These are phyloP conservation scores for Idaea straminata DNA, from an alignment of 2,888 invertebrate genomes.

Conservation along the genomic window DNA sequence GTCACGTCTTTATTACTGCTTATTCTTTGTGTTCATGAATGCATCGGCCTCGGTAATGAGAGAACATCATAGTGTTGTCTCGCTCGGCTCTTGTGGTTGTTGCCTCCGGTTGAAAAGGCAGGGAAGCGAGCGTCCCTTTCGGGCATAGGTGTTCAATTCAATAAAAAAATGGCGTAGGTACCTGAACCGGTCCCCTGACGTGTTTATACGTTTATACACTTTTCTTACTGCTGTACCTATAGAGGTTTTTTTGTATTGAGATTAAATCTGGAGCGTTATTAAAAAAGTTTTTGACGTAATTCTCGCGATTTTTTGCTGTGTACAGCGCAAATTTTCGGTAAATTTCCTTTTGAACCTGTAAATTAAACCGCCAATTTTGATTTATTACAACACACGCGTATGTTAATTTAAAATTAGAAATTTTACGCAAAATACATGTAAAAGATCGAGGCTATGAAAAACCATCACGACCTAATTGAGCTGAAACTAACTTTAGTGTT, in stretches of 20 bases:
- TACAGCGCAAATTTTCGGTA: conserved; percentile 50
- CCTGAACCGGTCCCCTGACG: conserved; percentile 74
- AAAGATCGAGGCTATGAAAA: not conserved
- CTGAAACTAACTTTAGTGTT: conserved; percentile 24
- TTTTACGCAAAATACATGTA: conserved; percentile 1
- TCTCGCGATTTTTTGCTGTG: conserved; percentile 59
- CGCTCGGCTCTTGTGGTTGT: conserved; percentile 46
- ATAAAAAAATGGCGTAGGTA: conserved; percentile 73
- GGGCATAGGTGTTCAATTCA: conserved; percentile 72
- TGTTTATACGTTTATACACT: conserved; percentile 78
- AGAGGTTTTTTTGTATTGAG: conserved; percentile 67
- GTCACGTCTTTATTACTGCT: conserved; percentile 79
- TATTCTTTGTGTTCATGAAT: conserved; percentile 77
- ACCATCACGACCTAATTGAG: not conserved
- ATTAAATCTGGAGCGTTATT: conserved; percentile 73
- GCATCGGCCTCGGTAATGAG: conserved; percentile 51
- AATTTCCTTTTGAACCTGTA: conserved; percentile 38
- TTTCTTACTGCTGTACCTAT: conserved; percentile 65
- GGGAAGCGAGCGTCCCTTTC: conserved; percentile 61
- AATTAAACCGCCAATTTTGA: conserved; percentile 38
- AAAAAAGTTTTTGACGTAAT: conserved; percentile 73
- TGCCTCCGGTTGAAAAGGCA: conserved; percentile 52
- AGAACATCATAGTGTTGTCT: conserved; percentile 44
- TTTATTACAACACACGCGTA: conserved; percentile 43
- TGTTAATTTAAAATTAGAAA: conserved; percentile 31